phyloP scores from a whole-genome alignment of 2,113 vertebrate genomes.

The Colossoma macropomum region DNA sequence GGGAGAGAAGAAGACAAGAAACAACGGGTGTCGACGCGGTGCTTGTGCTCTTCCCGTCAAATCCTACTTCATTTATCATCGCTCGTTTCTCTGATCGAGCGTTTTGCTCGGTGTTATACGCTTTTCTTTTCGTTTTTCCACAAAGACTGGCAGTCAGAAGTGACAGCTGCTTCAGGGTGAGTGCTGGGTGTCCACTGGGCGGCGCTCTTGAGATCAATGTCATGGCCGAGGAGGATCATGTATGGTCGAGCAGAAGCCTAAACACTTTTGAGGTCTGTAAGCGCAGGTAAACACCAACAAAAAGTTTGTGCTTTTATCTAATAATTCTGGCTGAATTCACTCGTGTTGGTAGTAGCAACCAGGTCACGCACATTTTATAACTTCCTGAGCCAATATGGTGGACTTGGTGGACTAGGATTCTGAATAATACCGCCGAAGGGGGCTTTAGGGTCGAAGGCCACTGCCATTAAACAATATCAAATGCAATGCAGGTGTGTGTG shows the following conservation, averaged over 20 bases:
- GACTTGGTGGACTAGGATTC: neutral
- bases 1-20: conserved; percentile 72
- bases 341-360: neutral
- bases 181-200: conserved; percentile 79
- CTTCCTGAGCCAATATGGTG: neutral
- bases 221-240: conserved; percentile 85
- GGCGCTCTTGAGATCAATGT: conserved; percentile 98
- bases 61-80: neutral
- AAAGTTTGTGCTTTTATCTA: neutral
- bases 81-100: neutral
- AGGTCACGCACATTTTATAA: neutral
- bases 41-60: neutral
- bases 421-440: neutral
- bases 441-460: neutral
- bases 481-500: conserved; percentile 22
- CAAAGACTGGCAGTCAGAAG: too few relatives aligned
- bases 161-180: neutral
- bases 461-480: conserved; percentile 1
- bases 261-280: conserved; percentile 9
- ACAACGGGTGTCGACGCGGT: conserved; percentile 37
- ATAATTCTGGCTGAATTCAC: neutral
- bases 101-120: neutral
- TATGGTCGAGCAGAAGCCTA: conserved; percentile 45
- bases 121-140: neutral
- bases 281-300: neutral